A percentile compares a stretch with the other conserved stretches of the same genome.
phyloP scores from a whole-genome alignment of 2,888 invertebrate genomes.

The Scrobipalpa atriplicella region DNA sequence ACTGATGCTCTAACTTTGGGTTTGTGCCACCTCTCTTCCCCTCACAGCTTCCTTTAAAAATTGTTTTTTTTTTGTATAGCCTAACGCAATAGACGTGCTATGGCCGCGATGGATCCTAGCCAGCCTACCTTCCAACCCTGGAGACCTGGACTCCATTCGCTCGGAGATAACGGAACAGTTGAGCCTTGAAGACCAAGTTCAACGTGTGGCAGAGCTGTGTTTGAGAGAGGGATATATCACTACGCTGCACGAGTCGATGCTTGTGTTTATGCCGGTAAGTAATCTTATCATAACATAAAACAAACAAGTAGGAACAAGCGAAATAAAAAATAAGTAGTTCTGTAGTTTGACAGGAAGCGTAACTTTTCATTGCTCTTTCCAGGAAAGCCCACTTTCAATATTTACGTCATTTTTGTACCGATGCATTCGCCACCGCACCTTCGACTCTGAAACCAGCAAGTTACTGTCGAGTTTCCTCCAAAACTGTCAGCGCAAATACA shows the following conservation, averaged over 20 bases:
- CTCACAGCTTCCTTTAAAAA: background rate
- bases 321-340: no score
- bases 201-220: constrained; percentile 76
- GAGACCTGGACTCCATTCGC: constrained; percentile 50
- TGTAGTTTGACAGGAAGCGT: background rate
- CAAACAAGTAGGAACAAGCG: no score
- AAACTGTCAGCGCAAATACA: constrained; percentile 68
- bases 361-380: constrained; percentile 41
- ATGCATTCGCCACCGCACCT: constrained; percentile 72
- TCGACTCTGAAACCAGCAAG: constrained; percentile 69
- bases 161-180: constrained; percentile 56
- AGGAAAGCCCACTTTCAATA: constrained; percentile 85
- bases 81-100: constrained; percentile 83
- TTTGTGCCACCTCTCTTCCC: background rate
- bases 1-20: background rate
- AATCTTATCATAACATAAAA: no score
- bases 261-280: constrained; percentile 86
- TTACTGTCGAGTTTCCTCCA: constrained; percentile 63
- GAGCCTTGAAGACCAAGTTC: constrained; percentile 63
- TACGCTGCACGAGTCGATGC: constrained; percentile 85
- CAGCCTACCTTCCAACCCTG: constrained; percentile 54
- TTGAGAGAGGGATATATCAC: constrained; percentile 81
- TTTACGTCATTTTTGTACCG: constrained; percentile 84
- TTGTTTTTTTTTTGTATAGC: constrained; percentile 64
- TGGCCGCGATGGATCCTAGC: constrained; percentile 84